These are phyloP conservation scores for Pipistrellus pygmaeus DNA, from an alignment of 2,797 vertebrate genomes.

Conservation along the genomic window DNA sequence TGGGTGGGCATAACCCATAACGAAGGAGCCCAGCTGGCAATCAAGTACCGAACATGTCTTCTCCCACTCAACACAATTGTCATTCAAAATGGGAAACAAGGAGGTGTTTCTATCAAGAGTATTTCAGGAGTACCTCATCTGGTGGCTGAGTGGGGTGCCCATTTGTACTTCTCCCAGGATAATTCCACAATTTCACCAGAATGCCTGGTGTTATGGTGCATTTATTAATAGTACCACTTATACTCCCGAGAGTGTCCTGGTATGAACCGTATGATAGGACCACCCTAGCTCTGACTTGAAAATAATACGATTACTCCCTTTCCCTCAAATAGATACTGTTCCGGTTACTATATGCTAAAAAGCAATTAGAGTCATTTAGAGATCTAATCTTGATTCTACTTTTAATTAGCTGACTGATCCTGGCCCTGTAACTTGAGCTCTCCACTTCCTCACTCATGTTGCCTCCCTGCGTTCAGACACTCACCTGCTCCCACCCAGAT, in stretches of 20 bases:
- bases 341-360: constrained; percentile 4
- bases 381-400: not conserved
- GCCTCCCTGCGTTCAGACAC: not conserved
- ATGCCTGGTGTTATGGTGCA: not conserved
- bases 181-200: not conserved
- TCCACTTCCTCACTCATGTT: not conserved
- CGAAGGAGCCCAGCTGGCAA: not conserved
- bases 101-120: not conserved
- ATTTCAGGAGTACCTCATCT: not conserved
- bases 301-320: not conserved
- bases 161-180: not conserved
- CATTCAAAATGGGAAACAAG: not conserved
- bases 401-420: constrained; percentile 6
- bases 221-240: not conserved
- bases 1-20: not conserved
- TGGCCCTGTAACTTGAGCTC: not conserved
- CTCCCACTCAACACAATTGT: not conserved
- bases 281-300: not conserved
- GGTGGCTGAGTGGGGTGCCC: not conserved
- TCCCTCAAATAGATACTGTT: not conserved
- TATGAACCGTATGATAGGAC: not conserved
- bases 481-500: not conserved
- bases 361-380: not conserved
- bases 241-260: not conserved
- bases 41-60: not conserved